Percentiles rank a stretch among this genome's conserved stretches.
These are phyloP conservation scores for Manis pentadactyla DNA, from an alignment of 2,797 vertebrate species.

Conservation along the genomic window DNA sequence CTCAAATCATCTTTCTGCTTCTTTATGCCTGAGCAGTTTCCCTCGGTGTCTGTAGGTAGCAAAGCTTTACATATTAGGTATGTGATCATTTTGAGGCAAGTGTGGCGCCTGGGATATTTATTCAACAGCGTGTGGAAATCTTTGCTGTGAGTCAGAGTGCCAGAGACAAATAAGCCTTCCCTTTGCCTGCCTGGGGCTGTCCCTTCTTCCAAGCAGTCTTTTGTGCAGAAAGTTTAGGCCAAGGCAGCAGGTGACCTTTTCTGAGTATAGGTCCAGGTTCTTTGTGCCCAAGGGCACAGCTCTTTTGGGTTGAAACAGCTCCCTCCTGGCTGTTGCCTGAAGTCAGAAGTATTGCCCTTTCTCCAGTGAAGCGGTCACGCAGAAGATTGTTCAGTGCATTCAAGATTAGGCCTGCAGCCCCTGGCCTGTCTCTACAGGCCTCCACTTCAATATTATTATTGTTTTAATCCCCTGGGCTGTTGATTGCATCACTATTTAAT, in stretches of 20 bases:
- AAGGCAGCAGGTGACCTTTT: neutral
- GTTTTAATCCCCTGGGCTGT: constrained; percentile 28
- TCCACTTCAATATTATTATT: constrained; percentile 37
- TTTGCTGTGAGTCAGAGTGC: neutral
- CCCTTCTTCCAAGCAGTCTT: neutral
- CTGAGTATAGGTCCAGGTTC: neutral
- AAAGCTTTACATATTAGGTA: neutral
- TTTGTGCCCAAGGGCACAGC: neutral
- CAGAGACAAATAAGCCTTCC: neutral
- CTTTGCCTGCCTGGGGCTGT: neutral
- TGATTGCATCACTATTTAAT: constrained; percentile 49
- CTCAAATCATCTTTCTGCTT: neutral
- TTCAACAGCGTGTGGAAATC: neutral
- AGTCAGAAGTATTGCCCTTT: neutral
- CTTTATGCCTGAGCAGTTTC: neutral
- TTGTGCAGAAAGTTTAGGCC: neutral
- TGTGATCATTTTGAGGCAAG: neutral
- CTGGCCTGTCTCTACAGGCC: neutral
- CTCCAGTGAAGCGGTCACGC: neutral
- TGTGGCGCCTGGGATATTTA: neutral
- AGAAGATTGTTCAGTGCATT: neutral
- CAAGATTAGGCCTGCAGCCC: neutral
- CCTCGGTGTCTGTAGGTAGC: neutral
- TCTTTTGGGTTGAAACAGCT: neutral
- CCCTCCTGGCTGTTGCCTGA: neutral